Percentiles rank a stretch among this genome's conserved stretches.
Evolutionary conservation across 2,797 vertebrate species (phyloP).

Genomic region (Xiphorhynchus erythropygius): DNA sequence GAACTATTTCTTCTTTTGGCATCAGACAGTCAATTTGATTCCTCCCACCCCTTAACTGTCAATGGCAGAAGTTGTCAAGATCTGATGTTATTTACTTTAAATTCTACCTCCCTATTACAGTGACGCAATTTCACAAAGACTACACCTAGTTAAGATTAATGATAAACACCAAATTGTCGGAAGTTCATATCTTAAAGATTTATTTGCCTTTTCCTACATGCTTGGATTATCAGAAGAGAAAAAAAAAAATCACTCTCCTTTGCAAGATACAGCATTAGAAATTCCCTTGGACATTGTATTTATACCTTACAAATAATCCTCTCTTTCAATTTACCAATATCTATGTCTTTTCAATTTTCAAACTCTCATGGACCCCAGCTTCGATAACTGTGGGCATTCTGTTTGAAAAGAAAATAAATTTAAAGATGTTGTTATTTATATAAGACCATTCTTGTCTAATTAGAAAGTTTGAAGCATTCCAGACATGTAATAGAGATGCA

Average conservation of each 20-base stretch:
- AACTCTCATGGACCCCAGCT: neutral
- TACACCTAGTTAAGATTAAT: neutral
- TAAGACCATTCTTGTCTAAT: neutral
- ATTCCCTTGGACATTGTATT: neutral
- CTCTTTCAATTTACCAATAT: neutral
- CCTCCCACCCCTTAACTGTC: constrained; percentile 6
- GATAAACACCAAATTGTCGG: neutral
- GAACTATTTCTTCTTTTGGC: constrained; percentile 36
- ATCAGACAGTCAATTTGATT: constrained; percentile 38
- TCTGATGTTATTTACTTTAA: constrained; percentile 20
- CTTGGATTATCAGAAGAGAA: neutral
- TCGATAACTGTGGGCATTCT: neutral
- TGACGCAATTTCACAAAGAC: constrained; percentile 41
- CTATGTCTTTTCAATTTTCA: neutral
- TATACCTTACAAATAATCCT: neutral
- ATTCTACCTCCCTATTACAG: constrained; percentile 25
- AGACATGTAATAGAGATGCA: neutral
- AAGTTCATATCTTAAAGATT: neutral
- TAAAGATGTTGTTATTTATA: neutral
- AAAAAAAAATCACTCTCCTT: neutral
- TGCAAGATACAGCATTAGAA: neutral
- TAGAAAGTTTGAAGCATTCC: neutral
- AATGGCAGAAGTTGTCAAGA: constrained; percentile 13
- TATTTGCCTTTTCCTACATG: neutral
- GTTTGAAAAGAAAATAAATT: neutral